phyloP scores from a whole-genome alignment of 2,888 invertebrate genomes.

The Saturnia japonica region DNA sequence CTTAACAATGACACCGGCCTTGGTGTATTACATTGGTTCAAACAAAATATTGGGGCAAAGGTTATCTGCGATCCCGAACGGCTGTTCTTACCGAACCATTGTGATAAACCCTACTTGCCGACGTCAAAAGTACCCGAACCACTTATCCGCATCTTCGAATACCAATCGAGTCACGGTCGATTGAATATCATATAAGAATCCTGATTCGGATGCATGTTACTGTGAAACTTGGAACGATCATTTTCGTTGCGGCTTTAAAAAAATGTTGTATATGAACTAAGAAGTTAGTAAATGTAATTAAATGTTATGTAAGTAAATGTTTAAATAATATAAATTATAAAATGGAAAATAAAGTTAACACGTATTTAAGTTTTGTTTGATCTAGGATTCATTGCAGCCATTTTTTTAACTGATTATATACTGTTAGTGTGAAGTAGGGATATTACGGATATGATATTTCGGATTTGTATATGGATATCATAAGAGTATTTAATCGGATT shows the following conservation, averaged over 20 bases:
- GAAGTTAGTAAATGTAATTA: not conserved
- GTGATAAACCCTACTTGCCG: slow-evolving; percentile 50
- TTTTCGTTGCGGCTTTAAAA: not conserved
- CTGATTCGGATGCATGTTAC: slow-evolving; percentile 44
- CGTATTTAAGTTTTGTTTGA: too few relatives aligned
- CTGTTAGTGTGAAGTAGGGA: too few relatives aligned
- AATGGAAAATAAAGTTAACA: not conserved
- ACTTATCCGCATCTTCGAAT: slow-evolving; percentile 59
- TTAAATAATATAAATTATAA: not conserved
- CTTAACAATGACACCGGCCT: slow-evolving; percentile 62
- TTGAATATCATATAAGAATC: slow-evolving; percentile 58
- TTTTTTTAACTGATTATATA: too few relatives aligned
- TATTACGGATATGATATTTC: too few relatives aligned
- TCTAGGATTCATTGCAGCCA: too few relatives aligned
- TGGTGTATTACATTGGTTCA: slow-evolving; percentile 64
- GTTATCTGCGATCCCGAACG: slow-evolving; percentile 55
- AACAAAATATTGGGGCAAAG: slow-evolving; percentile 74
- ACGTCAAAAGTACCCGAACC: slow-evolving; percentile 59
- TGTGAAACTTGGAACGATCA: slow-evolving; percentile 24
- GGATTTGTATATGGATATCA: too few relatives aligned
- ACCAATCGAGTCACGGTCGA: slow-evolving; percentile 67
- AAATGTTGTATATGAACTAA: not conserved
- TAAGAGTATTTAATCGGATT: too few relatives aligned
- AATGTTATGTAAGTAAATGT: not conserved
- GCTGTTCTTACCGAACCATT: slow-evolving; percentile 41